Conservation (phyloP, 64 coral and sea anemone species). For the Actinia tenebrosa region DNA sequence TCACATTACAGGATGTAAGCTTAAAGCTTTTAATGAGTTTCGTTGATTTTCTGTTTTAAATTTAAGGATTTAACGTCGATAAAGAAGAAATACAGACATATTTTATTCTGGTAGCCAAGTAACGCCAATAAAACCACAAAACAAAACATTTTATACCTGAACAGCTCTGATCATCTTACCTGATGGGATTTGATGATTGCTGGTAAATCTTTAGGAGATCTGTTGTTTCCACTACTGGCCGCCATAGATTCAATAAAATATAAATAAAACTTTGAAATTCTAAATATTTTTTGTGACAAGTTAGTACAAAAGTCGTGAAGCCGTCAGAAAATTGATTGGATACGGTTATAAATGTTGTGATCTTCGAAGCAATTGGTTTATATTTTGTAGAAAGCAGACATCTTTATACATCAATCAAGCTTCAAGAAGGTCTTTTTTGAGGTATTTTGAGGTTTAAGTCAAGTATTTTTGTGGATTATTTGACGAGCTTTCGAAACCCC, state of each 20-base stretch:
- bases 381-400: not conserved
- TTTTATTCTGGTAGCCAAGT: not conserved
- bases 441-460: not conserved
- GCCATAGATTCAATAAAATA: conserved; percentile 24
- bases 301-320: too few species aligned
- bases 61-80: not conserved
- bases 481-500: not conserved
- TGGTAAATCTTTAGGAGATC: conserved; percentile 40
- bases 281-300: not conserved
- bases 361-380: not conserved
- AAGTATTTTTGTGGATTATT: not conserved
- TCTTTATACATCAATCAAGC: not conserved
- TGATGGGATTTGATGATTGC: conserved; percentile 33
- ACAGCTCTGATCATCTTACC: conserved; percentile 24
- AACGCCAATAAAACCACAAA: not conserved
- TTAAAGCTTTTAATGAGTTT: too few species aligned
- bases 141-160: not conserved
- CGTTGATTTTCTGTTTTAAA: too few species aligned
- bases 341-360: not conserved
- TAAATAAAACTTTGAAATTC: not conserved
- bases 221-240: conserved; percentile 51
- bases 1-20: too few species aligned
- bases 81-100: not conserved
- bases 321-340: not conserved
- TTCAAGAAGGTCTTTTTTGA: not conserved